Conservation (phyloP, 53 echinoderm and acorn worm species). For the Holothuria scabra region DNA sequence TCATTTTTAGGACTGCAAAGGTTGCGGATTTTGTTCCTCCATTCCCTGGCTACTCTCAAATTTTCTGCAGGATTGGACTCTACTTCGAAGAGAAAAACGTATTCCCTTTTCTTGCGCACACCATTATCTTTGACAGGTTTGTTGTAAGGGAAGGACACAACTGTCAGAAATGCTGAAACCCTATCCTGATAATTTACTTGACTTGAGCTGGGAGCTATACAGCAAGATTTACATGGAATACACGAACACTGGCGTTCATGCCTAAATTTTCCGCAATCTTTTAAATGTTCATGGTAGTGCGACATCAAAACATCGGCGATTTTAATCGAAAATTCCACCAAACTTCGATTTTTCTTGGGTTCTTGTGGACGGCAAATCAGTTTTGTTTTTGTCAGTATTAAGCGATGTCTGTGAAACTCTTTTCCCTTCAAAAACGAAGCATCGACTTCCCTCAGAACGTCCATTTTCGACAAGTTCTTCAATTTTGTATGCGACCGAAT, state of each 20-base stretch:
- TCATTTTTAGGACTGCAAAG: not conserved
- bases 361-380: not conserved
- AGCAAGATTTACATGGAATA: slow-evolving; percentile 11
- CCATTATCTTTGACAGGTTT: slow-evolving; percentile 14
- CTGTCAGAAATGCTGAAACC: slow-evolving; percentile 27
- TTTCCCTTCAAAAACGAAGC: slow-evolving; percentile 27
- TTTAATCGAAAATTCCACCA: slow-evolving; percentile 14
- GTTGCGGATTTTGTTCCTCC: slow-evolving; percentile 10
- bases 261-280: slow-evolving; percentile 32
- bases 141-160: slow-evolving; percentile 23
- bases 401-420: slow-evolving; percentile 14
- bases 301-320: slow-evolving; percentile 13
- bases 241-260: slow-evolving; percentile 14
- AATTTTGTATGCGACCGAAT: not conserved
- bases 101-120: slow-evolving; percentile 36
- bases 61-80: slow-evolving; percentile 7
- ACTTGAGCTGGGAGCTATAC: not conserved
- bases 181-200: slow-evolving; percentile 22
- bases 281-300: slow-evolving; percentile 19
- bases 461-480: slow-evolving; percentile 22
- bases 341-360: slow-evolving; percentile 8
- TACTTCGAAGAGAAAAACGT: slow-evolving; percentile 15
- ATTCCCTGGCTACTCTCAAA: slow-evolving; percentile 12
- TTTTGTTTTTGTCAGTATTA: slow-evolving; percentile 22
- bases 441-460: slow-evolving; percentile 13